Percentiles rank a stretch among this genome's conserved stretches.
phyloP scores from a whole-genome alignment of 1,140 invertebrate genomes.

The Microvelia longipes region DNA sequence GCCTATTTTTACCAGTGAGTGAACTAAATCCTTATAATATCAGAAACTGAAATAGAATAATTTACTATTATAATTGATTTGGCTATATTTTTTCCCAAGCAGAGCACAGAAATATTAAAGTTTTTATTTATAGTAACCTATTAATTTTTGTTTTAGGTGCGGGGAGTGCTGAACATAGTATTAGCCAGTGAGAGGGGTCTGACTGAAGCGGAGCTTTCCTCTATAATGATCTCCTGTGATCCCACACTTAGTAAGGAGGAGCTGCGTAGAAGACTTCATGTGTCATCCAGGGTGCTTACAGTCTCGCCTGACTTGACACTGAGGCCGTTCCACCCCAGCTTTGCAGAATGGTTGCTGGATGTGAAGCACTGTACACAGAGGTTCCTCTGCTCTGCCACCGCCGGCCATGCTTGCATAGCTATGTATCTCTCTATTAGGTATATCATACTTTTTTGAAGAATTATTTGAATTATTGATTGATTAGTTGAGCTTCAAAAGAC shows the following conservation, averaged over 20 bases:
- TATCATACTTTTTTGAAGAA: conserved; percentile 28
- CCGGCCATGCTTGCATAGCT: conserved; percentile 78
- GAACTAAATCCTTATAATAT: too few relatives aligned
- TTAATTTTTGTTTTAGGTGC: conserved; percentile 41
- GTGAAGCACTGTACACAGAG: conserved; percentile 93
- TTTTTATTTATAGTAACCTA: too few relatives aligned
- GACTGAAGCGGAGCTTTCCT: conserved; percentile 60
- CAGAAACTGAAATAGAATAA: too few relatives aligned
- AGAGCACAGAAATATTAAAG: too few relatives aligned
- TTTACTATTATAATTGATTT: too few relatives aligned
- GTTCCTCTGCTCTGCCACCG: conserved; percentile 70
- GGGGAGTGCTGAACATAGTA: conserved; percentile 70
- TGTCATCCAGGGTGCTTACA: conserved; percentile 55
- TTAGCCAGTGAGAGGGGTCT: conserved; percentile 72
- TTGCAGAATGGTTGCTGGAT: conserved; percentile 85
- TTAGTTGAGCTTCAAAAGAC: too few relatives aligned
- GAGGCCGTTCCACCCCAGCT: conserved; percentile 76
- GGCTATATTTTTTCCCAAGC: too few relatives aligned
- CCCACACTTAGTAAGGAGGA: conserved; percentile 64
- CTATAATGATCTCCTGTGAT: conserved; percentile 67
- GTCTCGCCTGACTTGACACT: conserved; percentile 38
- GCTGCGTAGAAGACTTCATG: conserved; percentile 62
- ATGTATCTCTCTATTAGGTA: conserved; percentile 56
- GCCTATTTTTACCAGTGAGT: too few relatives aligned
- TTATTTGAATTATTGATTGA: too few relatives aligned